These are phyloP conservation scores for Leucopsar rothschildi DNA, from an alignment of 2,113 vertebrate species.

Conservation along the genomic window DNA sequence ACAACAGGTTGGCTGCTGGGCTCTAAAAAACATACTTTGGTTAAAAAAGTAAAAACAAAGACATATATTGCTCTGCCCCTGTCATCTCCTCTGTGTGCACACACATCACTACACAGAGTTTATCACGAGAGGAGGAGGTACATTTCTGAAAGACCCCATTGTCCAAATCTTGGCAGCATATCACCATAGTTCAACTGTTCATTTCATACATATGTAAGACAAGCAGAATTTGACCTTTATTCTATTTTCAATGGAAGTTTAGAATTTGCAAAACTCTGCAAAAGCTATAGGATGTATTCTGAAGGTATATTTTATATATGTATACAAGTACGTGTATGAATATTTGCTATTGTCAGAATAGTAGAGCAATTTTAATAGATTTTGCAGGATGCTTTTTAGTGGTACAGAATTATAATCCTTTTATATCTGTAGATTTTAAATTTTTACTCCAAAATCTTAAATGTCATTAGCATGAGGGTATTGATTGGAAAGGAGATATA, in stretches of 20 bases:
- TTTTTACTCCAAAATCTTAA: background rate
- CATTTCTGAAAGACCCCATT: slow-evolving; percentile 12
- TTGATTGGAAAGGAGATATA: background rate
- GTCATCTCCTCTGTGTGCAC: background rate
- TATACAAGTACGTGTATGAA: background rate
- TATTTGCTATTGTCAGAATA: background rate
- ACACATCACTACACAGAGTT: background rate
- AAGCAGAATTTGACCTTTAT: slow-evolving; percentile 31
- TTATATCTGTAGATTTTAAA: background rate
- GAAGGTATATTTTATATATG: background rate
- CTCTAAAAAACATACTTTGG: background rate
- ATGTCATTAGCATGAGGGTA: background rate
- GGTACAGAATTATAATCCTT: background rate
- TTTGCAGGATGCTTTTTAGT: background rate
- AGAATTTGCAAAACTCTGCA: slow-evolving; percentile 9
- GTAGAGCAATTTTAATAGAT: background rate
- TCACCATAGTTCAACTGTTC: background rate
- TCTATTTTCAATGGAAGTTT: background rate
- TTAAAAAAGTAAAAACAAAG: background rate
- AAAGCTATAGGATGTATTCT: background rate
- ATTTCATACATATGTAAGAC: slow-evolving; percentile 14
- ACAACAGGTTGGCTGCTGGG: background rate
- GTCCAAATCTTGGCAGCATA: background rate
- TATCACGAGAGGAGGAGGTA: background rate
- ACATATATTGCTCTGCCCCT: background rate